These are phyloP conservation scores for Chrysotoxum bicinctum DNA, from an alignment of 2,888 invertebrate species.

Conservation along the genomic window DNA sequence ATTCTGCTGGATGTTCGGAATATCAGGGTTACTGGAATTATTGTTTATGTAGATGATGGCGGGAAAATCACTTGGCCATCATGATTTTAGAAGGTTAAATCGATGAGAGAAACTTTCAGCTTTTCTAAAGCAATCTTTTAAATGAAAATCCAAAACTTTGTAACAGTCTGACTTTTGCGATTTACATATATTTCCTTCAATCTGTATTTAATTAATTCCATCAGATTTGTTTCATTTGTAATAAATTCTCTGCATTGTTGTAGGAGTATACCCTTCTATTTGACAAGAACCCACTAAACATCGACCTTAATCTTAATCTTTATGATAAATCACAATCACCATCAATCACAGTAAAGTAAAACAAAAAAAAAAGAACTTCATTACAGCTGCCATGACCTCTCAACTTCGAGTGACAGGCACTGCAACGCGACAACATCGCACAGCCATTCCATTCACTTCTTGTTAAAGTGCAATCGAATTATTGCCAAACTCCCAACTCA, in stretches of 20 bases:
- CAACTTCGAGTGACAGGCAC: slow-evolving; percentile 44
- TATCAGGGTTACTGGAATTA: too few species aligned
- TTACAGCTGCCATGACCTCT: slow-evolving; percentile 43
- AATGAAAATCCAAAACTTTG: too few species aligned
- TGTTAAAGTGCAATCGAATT: slow-evolving; percentile 47
- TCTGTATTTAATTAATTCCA: background rate
- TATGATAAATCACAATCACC: slow-evolving; percentile 62
- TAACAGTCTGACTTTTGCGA: too few species aligned
- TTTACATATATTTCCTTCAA: too few species aligned
- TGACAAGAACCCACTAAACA: slow-evolving; percentile 4
- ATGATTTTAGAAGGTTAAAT: too few species aligned
- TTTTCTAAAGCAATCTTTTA: too few species aligned
- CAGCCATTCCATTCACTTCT: slow-evolving; percentile 56
- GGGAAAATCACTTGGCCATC: too few species aligned
- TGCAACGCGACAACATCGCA: slow-evolving; percentile 22
- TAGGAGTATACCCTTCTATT: background rate
- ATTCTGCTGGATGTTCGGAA: too few species aligned
- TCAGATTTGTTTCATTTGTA: background rate
- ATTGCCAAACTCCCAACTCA: slow-evolving; percentile 53
- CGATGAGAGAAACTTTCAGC: too few species aligned
- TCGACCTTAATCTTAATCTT: slow-evolving; percentile 43
- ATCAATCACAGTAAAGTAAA: slow-evolving; percentile 52
- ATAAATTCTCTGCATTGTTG: background rate
- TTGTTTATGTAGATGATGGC: too few species aligned
- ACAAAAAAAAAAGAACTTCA: background rate